These are phyloP conservation scores for Hyles vespertilio DNA, from an alignment of 1,140 invertebrate genomes.

Conservation along the genomic window DNA sequence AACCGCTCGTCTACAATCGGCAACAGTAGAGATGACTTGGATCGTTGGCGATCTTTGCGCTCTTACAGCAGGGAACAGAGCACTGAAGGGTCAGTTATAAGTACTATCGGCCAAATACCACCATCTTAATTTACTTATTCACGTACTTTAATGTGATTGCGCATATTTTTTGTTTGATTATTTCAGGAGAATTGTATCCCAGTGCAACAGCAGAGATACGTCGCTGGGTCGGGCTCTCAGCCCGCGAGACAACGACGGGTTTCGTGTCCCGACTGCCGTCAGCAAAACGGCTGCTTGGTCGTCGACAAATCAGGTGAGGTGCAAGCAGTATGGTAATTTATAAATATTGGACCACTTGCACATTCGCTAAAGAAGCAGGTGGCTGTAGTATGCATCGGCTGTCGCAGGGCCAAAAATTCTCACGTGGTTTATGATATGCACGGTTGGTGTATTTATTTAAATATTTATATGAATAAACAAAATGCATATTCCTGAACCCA, in stretches of 20 bases:
- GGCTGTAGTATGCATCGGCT: too few relatives aligned
- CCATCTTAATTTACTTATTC: conserved; percentile 7
- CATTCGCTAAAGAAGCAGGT: too few relatives aligned
- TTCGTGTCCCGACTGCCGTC: conserved; percentile 42
- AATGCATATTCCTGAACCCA: too few relatives aligned
- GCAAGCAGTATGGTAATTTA: too few relatives aligned
- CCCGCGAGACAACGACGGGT: conserved; percentile 60
- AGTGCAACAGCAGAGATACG: conserved; percentile 64
- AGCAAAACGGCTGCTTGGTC: conserved; percentile 42
- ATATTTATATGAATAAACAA: too few relatives aligned
- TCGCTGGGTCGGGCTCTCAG: conserved; percentile 53
- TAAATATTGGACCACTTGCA: too few relatives aligned
- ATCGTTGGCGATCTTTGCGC: conserved; percentile 62
- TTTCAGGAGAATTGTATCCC: conserved; percentile 61
- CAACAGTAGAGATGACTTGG: conserved; percentile 65
- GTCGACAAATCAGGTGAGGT: conserved; percentile 34
- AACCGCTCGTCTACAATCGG: conserved; percentile 66
- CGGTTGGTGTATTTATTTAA: too few relatives aligned
- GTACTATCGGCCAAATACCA: not conserved
- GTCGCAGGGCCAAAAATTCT: too few relatives aligned
- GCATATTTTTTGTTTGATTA: conserved; percentile 11
- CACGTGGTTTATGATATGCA: too few relatives aligned
- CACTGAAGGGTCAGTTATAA: conserved; percentile 50
- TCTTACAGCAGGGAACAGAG: conserved; percentile 67
- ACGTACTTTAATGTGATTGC: conserved; percentile 1